Conservation (phyloP, 2,888 invertebrate species). For the Heteropelma amictum region DNA sequence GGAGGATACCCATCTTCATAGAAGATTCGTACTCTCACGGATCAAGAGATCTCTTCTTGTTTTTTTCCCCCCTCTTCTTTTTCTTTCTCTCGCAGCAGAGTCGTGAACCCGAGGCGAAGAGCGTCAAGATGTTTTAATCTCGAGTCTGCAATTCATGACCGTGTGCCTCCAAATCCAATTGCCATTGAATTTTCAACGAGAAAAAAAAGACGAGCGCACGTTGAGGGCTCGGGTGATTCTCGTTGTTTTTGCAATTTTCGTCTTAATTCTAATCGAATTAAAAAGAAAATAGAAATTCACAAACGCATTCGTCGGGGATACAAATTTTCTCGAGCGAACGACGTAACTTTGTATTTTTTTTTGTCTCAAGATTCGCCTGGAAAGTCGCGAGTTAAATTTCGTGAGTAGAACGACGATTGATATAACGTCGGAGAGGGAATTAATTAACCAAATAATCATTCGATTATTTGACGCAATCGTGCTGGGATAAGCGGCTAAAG, state of each 20-base stretch:
- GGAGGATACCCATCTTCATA: constrained; percentile 2
- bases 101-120: constrained; percentile 8
- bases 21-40: constrained; percentile 13
- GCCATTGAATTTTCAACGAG: constrained; percentile 36
- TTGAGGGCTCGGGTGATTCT: not conserved
- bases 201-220: not conserved
- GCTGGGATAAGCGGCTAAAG: too few relatives aligned
- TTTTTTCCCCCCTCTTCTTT: not conserved
- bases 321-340: too few relatives aligned
- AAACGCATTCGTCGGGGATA: too few relatives aligned
- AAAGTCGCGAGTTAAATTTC: too few relatives aligned
- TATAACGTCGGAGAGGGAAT: too few relatives aligned
- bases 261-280: not conserved
- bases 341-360: too few relatives aligned
- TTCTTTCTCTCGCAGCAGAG: not conserved
- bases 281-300: not conserved
- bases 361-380: too few relatives aligned
- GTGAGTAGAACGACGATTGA: too few relatives aligned
- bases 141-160: constrained; percentile 49
- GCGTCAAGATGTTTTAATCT: constrained; percentile 47
- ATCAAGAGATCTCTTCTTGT: constrained; percentile 18
- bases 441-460: too few relatives aligned
- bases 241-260: not conserved
- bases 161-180: constrained; percentile 28
- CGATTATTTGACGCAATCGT: too few relatives aligned